Evolutionary conservation across 1,140 invertebrate species (phyloP).

Genomic region (Macrostomum lignano): DNA sequence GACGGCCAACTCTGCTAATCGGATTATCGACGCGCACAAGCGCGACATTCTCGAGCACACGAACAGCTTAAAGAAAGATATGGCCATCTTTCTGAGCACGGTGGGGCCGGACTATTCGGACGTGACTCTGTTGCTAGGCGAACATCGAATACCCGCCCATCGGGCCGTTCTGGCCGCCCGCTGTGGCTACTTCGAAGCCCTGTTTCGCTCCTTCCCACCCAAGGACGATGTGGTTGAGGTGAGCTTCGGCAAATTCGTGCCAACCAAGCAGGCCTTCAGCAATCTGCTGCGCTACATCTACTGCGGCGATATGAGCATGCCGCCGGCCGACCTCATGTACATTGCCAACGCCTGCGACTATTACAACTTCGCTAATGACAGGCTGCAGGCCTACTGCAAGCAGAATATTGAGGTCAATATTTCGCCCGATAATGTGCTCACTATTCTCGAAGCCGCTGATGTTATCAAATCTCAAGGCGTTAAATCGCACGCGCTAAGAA

Average conservation of each 20-base stretch:
- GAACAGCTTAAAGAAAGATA: no score
- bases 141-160: conserved; percentile 34
- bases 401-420: no score
- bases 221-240: conserved; percentile 59
- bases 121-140: conserved; percentile 50
- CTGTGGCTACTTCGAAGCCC: conserved; percentile 26
- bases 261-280: conserved; percentile 58
- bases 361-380: no score
- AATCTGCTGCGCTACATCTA: conserved; percentile 73
- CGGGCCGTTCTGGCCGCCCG: conserved; percentile 27
- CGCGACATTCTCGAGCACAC: no score
- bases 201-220: conserved; percentile 58
- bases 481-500: no score
- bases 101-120: conserved; percentile 56
- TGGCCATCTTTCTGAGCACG: conserved; percentile 40
- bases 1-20: no score
- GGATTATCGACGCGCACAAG: no score
- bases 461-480: no score
- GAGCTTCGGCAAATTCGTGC: conserved; percentile 63
- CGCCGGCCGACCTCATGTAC: conserved; percentile 70
- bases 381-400: no score
- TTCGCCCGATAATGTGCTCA: no score
- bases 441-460: no score
- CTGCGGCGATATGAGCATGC: conserved; percentile 70
- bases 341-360: conserved; percentile 73